Evolutionary conservation across 1,140 invertebrate genomes (phyloP).

Genomic region (Bombyx mandarina): DNA sequence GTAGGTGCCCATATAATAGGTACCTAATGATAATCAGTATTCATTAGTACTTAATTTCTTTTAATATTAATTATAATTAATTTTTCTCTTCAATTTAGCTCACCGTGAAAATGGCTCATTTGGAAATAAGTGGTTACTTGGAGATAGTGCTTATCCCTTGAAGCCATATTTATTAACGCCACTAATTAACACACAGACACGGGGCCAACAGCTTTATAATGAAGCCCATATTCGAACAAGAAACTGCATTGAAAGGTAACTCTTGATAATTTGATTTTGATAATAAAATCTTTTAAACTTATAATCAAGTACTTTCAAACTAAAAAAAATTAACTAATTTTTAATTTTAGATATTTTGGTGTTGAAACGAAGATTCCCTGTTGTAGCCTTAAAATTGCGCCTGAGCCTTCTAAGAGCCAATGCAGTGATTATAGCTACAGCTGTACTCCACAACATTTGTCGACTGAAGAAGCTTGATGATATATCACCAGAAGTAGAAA

Average conservation of each 20-base stretch:
- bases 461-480: neutral
- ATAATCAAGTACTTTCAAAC: neutral
- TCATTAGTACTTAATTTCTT: neutral
- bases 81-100: slow-evolving; percentile 9
- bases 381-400: neutral
- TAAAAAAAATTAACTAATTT: neutral
- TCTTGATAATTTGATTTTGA: neutral
- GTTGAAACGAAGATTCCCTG: slow-evolving; percentile 4
- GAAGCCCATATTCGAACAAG: slow-evolving; percentile 49
- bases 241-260: slow-evolving; percentile 43
- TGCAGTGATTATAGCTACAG: slow-evolving; percentile 3
- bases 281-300: neutral
- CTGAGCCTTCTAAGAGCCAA: neutral
- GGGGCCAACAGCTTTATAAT: slow-evolving; percentile 42
- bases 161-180: slow-evolving; percentile 16
- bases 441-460: slow-evolving; percentile 4
- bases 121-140: slow-evolving; percentile 30
- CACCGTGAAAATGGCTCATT: slow-evolving; percentile 33
- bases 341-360: slow-evolving; percentile 6
- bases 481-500: neutral
- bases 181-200: slow-evolving; percentile 16
- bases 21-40: neutral
- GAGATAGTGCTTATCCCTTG: slow-evolving; percentile 26
- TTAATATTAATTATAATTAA: neutral
- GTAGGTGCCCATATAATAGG: slow-evolving; percentile 6